A percentile compares a stretch with the other conserved stretches of the same genome.
Evolutionary conservation across 1,140 invertebrate genomes (phyloP).

Genomic region (Cephus cinctus): DNA sequence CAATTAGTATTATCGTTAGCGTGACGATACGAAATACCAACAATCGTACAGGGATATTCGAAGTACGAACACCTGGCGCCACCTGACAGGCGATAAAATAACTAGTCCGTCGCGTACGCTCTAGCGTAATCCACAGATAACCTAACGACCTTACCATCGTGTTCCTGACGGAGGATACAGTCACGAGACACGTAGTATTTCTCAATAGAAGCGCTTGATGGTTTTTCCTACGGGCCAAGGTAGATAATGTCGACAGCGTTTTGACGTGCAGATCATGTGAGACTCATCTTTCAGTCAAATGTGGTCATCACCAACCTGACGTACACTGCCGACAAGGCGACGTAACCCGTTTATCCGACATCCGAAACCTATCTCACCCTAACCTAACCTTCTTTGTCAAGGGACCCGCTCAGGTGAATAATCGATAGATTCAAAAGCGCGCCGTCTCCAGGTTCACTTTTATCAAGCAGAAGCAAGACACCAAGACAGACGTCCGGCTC

Average conservation of each 20-base stretch:
- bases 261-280: slow-evolving; percentile 24
- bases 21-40: too few species aligned
- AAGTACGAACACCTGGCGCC: too few species aligned
- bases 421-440: background rate
- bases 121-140: slow-evolving; percentile 4
- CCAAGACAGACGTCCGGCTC: too few species aligned
- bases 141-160: slow-evolving; percentile 17
- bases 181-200: slow-evolving; percentile 10
- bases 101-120: background rate
- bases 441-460: too few species aligned
- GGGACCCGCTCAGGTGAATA: slow-evolving; percentile 23
- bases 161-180: slow-evolving; percentile 13
- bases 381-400: too few species aligned
- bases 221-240: background rate
- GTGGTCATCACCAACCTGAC: background rate
- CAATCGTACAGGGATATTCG: too few species aligned
- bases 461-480: too few species aligned
- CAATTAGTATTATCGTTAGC: too few species aligned
- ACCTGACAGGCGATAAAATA: too few species aligned
- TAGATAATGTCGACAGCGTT: slow-evolving; percentile 3
- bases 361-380: slow-evolving; percentile 16
- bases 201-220: background rate
- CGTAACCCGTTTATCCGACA: slow-evolving; percentile 13
- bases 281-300: slow-evolving; percentile 24
- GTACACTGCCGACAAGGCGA: slow-evolving; percentile 1